phyloP scores from a whole-genome alignment of 2,888 invertebrate species.

The Tridacna crocea region DNA sequence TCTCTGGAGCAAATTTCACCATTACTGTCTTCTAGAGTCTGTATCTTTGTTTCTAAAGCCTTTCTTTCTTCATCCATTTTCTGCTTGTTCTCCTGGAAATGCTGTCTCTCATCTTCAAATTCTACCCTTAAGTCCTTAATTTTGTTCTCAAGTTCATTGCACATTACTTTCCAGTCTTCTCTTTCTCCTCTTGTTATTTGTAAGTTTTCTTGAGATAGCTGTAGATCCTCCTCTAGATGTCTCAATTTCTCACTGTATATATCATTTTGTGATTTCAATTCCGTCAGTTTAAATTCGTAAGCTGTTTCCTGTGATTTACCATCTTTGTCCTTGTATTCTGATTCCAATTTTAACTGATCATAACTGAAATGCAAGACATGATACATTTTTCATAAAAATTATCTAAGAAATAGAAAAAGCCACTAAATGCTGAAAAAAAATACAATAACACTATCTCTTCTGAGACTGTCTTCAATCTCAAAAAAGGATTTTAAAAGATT shows the following conservation, averaged over 20 bases:
- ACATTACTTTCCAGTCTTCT: slow-evolving; percentile 19
- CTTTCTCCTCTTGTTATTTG: slow-evolving; percentile 42
- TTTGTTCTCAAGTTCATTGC: slow-evolving; percentile 11
- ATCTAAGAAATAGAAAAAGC: too few relatives aligned
- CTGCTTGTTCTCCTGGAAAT: slow-evolving; percentile 3
- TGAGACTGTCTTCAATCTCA: too few relatives aligned
- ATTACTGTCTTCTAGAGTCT: slow-evolving; percentile 45
- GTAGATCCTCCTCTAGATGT: slow-evolving; percentile 49
- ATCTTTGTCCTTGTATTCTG: slow-evolving; percentile 64
- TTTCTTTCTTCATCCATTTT: slow-evolving; percentile 23
- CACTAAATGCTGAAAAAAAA: too few relatives aligned
- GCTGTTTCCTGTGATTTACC: slow-evolving; percentile 60
- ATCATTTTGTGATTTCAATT: slow-evolving; percentile 40
- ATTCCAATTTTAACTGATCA: slow-evolving; percentile 69
- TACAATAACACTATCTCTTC: too few relatives aligned
- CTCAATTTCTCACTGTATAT: slow-evolving; percentile 36
- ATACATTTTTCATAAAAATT: too few relatives aligned
- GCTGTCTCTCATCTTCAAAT: slow-evolving; percentile 22
- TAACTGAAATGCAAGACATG: slow-evolving; percentile 61
- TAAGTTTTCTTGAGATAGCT: slow-evolving; percentile 48
- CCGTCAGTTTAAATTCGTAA: slow-evolving; percentile 58
- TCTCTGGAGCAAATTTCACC: slow-evolving; percentile 30
- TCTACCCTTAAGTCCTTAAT: slow-evolving; percentile 36
- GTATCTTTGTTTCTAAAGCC: slow-evolving; percentile 50
- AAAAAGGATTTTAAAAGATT: too few relatives aligned